Evolutionary conservation across 2,888 invertebrate species (phyloP), one percentile per base, ranked within the genome.

Genomic region (Hoplodrina blanda): DNA sequence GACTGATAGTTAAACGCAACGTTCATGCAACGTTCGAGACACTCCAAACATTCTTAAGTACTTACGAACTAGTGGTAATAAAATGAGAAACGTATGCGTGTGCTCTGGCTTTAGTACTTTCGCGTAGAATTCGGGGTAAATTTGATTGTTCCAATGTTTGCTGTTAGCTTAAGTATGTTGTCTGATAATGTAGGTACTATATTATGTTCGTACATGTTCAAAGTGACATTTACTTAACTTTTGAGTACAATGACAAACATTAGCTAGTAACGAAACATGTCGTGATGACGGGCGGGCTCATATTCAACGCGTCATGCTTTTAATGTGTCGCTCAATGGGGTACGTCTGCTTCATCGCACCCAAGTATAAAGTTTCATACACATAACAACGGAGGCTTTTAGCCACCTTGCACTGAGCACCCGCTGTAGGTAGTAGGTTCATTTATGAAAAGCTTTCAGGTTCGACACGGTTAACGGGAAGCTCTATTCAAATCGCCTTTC

Each of bases 371-470:
- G 92, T 92, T 92, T 89, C 90, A 89, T 76, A 79, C 61, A 73
- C 88, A 87, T 71, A 78, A 91, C 83, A 90, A 88, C 86, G 76
- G 85, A 85, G 85, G 91, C 93, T 91, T 93, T 93, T 92, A 93
- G 91, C 86, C 87, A 89, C 88, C 91, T 88, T 91, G 88, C 90
- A 89, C 85, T 86, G 89, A 92, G 91, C 91, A 90, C 89, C 89
- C 86, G 83, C 88, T 79, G 77, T 84, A 78, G 86, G 76, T 84
- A 78, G 86, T 83, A 85, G 87, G 89, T 91, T 90, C 93, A 91
- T 94, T 94, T 94, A 94, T 93, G 93, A 94, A 94, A 94, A 94
- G 94, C 94, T 94, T 94, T 94, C 92, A 94, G 91, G 89, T 93
- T 91, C 91, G 90, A 92, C 90, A 89, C 89, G 88, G 89, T 90